Percentiles rank a stretch among this genome's conserved stretches.
These are phyloP conservation scores for Spinus pinus DNA, from an alignment of 2,797 vertebrate species.

Conservation along the genomic window DNA sequence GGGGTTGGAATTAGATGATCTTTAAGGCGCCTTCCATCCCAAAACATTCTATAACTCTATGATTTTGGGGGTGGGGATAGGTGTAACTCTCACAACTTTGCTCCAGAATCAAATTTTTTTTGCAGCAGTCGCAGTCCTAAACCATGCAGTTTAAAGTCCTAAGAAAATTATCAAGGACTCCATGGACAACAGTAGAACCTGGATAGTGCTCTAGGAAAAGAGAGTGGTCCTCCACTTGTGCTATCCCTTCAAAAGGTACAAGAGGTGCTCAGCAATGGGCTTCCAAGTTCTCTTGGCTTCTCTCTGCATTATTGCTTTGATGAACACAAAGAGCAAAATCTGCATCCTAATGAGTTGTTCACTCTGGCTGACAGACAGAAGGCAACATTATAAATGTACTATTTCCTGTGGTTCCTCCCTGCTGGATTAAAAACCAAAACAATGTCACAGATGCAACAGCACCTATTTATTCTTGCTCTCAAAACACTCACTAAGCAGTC, in stretches of 20 bases:
- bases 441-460: neutral
- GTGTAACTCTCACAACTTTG: neutral
- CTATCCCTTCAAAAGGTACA: neutral
- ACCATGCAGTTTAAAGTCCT: neutral
- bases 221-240: neutral
- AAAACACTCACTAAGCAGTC: neutral
- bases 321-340: neutral
- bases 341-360: neutral
- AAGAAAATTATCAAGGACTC: neutral
- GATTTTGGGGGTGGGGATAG: neutral
- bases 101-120: neutral
- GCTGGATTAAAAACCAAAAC: neutral
- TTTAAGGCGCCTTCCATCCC: neutral
- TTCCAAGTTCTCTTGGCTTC: neutral
- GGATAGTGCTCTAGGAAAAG: neutral
- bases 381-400: neutral
- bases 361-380: neutral
- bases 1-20: neutral
- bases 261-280: neutral
- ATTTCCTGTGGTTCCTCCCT: neutral
- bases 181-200: neutral
- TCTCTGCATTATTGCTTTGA: neutral
- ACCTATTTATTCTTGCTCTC: slow-evolving; percentile 17
- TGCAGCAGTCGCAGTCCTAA: neutral
- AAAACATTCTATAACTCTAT: neutral